phyloP scores from a whole-genome alignment of 2,888 invertebrate genomes.

The Luperina testacea region DNA sequence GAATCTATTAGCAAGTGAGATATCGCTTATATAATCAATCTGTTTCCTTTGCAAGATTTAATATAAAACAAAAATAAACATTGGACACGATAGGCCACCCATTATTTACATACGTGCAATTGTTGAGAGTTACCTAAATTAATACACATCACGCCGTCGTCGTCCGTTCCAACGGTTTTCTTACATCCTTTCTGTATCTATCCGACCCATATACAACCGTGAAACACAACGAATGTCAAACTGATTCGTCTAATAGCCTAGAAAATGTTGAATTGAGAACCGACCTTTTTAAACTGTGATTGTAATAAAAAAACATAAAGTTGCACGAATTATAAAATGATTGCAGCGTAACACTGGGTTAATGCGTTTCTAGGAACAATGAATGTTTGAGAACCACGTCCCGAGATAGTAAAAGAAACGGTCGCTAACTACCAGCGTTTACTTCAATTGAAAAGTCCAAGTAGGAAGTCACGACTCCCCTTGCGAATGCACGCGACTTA shows the following conservation, averaged over 20 bases:
- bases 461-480: conserved; percentile 64
- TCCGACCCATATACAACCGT: background rate
- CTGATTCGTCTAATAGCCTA: background rate
- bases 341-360: background rate
- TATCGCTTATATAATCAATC: background rate
- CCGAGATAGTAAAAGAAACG: conserved; percentile 40
- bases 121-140: conserved; percentile 9
- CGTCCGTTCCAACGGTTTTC: conserved; percentile 38
- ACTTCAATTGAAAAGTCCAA: conserved; percentile 61
- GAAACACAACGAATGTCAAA: conserved; percentile 28
- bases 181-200: conserved; percentile 31
- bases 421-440: conserved; percentile 48
- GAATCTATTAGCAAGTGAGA: background rate
- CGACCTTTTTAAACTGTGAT: background rate
- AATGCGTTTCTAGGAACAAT: background rate
- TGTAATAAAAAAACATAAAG: background rate
- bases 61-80: background rate
- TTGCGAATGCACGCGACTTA: conserved; percentile 46
- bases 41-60: conserved; percentile 1
- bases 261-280: background rate
- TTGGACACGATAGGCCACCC: background rate
- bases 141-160: conserved; percentile 1
- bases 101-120: background rate
- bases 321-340: background rate
- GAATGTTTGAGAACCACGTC: conserved; percentile 34